Conservation (phyloP, 2,888 invertebrate species). For the Mythimna impura region DNA sequence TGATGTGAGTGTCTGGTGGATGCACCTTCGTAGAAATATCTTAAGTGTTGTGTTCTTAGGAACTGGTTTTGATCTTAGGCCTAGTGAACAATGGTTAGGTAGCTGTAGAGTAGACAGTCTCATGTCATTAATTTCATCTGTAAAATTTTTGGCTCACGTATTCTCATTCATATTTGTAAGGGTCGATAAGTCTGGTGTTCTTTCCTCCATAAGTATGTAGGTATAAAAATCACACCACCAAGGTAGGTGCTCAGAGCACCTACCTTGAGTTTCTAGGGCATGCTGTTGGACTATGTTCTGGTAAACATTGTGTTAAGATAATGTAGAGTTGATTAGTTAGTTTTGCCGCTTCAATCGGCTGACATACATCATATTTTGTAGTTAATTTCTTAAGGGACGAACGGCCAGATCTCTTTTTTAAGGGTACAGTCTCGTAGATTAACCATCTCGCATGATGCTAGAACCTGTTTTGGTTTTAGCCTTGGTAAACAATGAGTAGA, state of each 20-base stretch:
- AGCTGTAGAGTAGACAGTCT: neutral
- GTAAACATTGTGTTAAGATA: neutral
- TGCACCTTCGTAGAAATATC: slow-evolving; percentile 16
- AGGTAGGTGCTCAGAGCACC: neutral
- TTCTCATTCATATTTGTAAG: neutral
- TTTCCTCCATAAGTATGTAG: too few relatives aligned
- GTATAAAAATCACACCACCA: too few relatives aligned
- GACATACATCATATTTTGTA: neutral
- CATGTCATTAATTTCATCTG: neutral
- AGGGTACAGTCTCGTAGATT: neutral
- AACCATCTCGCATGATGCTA: neutral
- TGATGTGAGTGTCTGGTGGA: slow-evolving; percentile 80
- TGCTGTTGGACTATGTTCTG: neutral
- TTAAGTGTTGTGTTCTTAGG: slow-evolving; percentile 14
- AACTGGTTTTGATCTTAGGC: neutral
- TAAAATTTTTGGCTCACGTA: neutral
- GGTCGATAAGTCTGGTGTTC: too few relatives aligned
- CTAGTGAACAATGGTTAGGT: neutral
- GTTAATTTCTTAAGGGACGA: neutral
- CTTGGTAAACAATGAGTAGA: slow-evolving; percentile 13
- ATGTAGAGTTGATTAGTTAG: neutral
- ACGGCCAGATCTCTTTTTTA: neutral
- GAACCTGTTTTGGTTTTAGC: neutral
- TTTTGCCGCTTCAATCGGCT: neutral
- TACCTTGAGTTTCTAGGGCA: neutral